A percentile compares a stretch with the other conserved stretches of the same genome.
phyloP scores from a whole-genome alignment of 2,113 vertebrate genomes.

The Choloepus hoffmanni region DNA sequence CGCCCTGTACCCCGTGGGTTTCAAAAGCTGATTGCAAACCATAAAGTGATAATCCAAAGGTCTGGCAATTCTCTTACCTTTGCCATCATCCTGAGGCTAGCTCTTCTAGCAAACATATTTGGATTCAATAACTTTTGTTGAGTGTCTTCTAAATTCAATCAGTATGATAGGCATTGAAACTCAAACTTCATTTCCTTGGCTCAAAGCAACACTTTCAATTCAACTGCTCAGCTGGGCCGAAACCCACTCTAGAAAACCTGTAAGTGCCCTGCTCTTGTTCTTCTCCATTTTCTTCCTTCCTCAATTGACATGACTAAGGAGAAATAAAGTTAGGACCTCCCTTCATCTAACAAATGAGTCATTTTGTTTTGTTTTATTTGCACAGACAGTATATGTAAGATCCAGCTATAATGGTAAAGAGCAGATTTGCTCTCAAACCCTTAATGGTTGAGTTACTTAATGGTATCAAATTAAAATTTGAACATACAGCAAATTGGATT shows the following conservation, averaged over 20 bases:
- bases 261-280: neutral
- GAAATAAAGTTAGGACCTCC: conserved; percentile 21
- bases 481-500: neutral
- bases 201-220: neutral
- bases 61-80: conserved; percentile 19
- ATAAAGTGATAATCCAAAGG: neutral
- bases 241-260: neutral
- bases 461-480: conserved; percentile 10
- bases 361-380: neutral
- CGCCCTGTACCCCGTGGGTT: neutral
- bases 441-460: neutral
- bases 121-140: neutral
- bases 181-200: neutral
- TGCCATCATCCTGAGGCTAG: neutral
- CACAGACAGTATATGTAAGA: neutral
- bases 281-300: neutral
- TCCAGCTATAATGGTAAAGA: neutral
- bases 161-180: neutral
- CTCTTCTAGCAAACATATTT: neutral
- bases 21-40: neutral
- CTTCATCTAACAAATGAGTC: neutral
- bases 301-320: neutral
- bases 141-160: neutral
- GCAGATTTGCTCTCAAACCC: neutral
- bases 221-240: neutral